phyloP scores from a whole-genome alignment of 2,797 vertebrate species.

The Neosilurus hyrtlii region DNA sequence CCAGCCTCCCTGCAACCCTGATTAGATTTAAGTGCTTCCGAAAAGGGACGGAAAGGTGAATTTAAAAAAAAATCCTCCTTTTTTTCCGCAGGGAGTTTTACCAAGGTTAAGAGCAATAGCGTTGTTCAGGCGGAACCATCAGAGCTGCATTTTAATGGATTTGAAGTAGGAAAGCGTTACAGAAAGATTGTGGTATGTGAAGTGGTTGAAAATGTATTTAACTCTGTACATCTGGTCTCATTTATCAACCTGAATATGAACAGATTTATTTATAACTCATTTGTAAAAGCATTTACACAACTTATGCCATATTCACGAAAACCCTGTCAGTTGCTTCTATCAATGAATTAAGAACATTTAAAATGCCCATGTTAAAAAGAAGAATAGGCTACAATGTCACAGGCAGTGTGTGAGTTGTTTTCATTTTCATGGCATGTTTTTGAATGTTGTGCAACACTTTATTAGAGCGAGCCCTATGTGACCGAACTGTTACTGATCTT shows the following conservation, averaged over 20 bases:
- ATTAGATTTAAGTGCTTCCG: no score
- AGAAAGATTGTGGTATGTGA: constrained; percentile 79
- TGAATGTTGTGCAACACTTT: no score
- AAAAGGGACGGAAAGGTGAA: no score
- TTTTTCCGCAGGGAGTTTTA: constrained; percentile 74
- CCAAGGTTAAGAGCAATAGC: constrained; percentile 73
- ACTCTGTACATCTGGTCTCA: neutral
- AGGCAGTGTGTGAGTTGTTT: no score
- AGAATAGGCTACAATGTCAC: no score
- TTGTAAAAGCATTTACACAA: neutral
- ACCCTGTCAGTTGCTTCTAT: neutral
- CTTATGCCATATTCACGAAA: neutral
- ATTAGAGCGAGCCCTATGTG: neutral
- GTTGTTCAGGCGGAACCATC: constrained; percentile 80
- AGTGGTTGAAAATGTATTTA: neutral
- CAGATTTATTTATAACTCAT: neutral
- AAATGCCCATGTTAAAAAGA: no score
- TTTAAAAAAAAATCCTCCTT: no score
- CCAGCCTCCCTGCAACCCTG: no score
- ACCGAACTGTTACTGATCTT: neutral
- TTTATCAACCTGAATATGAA: neutral
- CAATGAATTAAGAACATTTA: no score
- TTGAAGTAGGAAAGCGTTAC: constrained; percentile 78
- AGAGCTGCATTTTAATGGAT: constrained; percentile 88
- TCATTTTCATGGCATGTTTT: neutral